Base-by-base conservation (phyloP, 2,888 invertebrate species). In the Amiota communis region DNA sequence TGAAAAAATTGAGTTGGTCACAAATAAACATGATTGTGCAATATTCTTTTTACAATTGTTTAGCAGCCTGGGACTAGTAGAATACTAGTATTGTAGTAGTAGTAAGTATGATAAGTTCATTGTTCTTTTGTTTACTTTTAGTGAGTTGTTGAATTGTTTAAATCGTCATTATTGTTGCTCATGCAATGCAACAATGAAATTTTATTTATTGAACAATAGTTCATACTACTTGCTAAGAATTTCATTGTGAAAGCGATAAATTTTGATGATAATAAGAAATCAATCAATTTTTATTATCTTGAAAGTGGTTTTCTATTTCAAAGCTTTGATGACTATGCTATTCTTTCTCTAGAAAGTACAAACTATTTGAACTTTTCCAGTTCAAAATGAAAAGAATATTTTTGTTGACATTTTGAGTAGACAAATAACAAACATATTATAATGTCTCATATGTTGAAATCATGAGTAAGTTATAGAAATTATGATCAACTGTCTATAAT, bases 21-120 rank as follows among this genome's bases (percentile, higher is more conserved):
- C 63, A 63, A 63, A 63, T 63, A 63, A 63, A 63, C 63, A 36
- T 63, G 63, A 63, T 63, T 63, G 63, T 63, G 63, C 63, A 63
- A 46, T 63, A 46, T 63, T 63, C 36, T 46, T 46, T 63, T 1
- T 46, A 46, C 59, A 59, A 15, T 59, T 20, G 59, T 20, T 53
- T 6, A n/a, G 53, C 12, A n/a, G 53, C 53, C n/a, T 53, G 4
- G 53, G 12, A n/a, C n/a, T 53, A 6, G 36, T 6, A 36, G 36
- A n/a, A n/a, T n/a, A n/a, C n/a, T 36, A 36, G 8, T n/a, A n/a
- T 36, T 6, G 36, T 6, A 36, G 6, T 0, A 36, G 23, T 23
- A 23, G 23, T 36, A 36, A 36, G 36, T 36, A 36, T 36, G 36
- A 36, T 36, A 36, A 36, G 36, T 36, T 36, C 36, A 36, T 36